Conservation (phyloP, 2,888 invertebrate species). For the Rhodophaea formosa region DNA sequence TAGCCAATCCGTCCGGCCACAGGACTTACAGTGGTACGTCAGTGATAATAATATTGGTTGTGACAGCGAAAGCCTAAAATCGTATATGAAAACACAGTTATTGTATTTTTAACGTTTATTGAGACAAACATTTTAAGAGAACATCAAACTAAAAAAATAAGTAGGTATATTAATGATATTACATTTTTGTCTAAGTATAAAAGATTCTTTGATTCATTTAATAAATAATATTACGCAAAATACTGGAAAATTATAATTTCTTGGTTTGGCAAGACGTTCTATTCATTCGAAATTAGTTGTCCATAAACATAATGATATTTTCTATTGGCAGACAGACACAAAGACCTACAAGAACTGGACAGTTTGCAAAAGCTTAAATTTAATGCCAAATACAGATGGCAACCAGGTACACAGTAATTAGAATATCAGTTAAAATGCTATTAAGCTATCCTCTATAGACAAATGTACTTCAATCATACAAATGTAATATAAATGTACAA, state of each 20-base stretch:
- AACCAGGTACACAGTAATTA: constrained; percentile 51
- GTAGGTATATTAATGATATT: constrained; percentile 26
- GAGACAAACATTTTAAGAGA: constrained; percentile 39
- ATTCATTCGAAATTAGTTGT: constrained; percentile 26
- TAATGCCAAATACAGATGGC: constrained; percentile 45
- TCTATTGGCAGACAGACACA: constrained; percentile 31
- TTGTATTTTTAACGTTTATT: constrained; percentile 39
- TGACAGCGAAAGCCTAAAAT: no score
- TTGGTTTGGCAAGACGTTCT: constrained; percentile 33
- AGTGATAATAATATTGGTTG: no score
- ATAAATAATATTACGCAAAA: constrained; percentile 32
- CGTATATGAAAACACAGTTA: constrained; percentile 2
- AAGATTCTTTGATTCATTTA: constrained; percentile 29
- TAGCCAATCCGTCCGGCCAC: no score
- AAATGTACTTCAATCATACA: constrained; percentile 38
- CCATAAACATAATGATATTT: constrained; percentile 28
- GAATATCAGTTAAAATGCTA: constrained; percentile 42
- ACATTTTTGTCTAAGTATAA: constrained; percentile 29
- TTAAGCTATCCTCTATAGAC: constrained; percentile 37
- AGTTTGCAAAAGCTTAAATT: constrained; percentile 45
- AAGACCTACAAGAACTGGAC: constrained; percentile 37
- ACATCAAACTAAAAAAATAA: constrained; percentile 38
- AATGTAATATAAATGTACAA: constrained; percentile 45
- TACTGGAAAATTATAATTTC: constrained; percentile 31
- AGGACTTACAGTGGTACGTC: no score